phyloP scores from a whole-genome alignment of 2,888 invertebrate genomes.

The Phrixothrix hirtus region DNA sequence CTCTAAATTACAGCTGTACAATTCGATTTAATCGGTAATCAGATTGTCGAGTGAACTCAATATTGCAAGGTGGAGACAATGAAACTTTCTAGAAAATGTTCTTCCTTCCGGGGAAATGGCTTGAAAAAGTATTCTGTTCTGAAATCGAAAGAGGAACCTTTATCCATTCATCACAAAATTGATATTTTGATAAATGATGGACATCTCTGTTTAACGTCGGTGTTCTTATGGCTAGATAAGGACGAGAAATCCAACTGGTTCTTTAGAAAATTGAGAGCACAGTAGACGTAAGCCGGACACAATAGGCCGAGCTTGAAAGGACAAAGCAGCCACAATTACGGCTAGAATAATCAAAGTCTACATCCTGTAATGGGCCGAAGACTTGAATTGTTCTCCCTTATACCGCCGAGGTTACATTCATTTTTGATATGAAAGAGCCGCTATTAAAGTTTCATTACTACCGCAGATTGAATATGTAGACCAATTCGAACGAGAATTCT shows the following conservation, averaged over 20 bases:
- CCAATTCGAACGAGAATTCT: slow-evolving; percentile 21
- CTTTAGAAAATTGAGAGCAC: slow-evolving; percentile 29
- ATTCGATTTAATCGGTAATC: slow-evolving; percentile 28
- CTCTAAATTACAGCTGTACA: slow-evolving; percentile 10
- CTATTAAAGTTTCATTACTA: slow-evolving; percentile 46
- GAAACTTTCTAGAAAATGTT: slow-evolving; percentile 45
- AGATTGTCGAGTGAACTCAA: slow-evolving; percentile 34
- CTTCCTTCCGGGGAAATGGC: slow-evolving; percentile 44
- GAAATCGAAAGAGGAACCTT: slow-evolving; percentile 29
- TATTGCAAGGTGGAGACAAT: slow-evolving; percentile 41
- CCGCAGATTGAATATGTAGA: slow-evolving; percentile 23
- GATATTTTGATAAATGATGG: slow-evolving; percentile 22
- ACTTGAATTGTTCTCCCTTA: slow-evolving; percentile 37
- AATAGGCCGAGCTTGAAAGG: slow-evolving; percentile 50
- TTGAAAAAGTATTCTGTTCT: slow-evolving; percentile 41
- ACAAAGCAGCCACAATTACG: slow-evolving; percentile 54
- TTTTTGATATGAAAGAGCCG: slow-evolving; percentile 44
- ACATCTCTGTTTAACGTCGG: slow-evolving; percentile 19
- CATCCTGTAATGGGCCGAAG: slow-evolving; percentile 51
- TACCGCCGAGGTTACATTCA: slow-evolving; percentile 39
- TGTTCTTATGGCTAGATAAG: slow-evolving; percentile 10
- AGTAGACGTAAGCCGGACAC: slow-evolving; percentile 43
- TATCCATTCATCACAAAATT: slow-evolving; percentile 28
- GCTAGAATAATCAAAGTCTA: slow-evolving; percentile 53
- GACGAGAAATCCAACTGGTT: slow-evolving; percentile 19